These are phyloP conservation scores for Smittia sp. DNA, from an alignment of 2,888 invertebrate genomes.

Conservation along the genomic window DNA sequence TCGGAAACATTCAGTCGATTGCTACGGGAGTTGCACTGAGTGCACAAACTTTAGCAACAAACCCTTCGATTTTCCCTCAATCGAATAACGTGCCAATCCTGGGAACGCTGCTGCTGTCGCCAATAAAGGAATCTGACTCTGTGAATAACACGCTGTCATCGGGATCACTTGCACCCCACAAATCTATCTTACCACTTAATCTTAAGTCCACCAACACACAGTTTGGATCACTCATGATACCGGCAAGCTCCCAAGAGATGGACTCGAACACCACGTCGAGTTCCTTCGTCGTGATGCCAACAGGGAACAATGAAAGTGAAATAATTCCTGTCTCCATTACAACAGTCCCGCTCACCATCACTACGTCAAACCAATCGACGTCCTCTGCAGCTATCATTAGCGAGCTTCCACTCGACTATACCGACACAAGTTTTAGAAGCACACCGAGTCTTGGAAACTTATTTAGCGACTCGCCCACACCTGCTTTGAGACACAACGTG, in stretches of 20 bases:
- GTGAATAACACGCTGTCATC: slow-evolving; percentile 72
- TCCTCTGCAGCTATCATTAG: slow-evolving; percentile 3
- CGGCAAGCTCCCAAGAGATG: slow-evolving; percentile 7
- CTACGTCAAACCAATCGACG: not conserved
- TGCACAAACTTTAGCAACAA: slow-evolving; percentile 62
- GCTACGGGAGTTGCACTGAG: slow-evolving; percentile 64
- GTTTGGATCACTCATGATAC: slow-evolving; percentile 32
- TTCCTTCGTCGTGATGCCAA: slow-evolving; percentile 26
- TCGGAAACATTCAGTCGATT: slow-evolving; percentile 50
- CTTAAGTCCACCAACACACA: slow-evolving; percentile 52
- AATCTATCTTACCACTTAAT: slow-evolving; percentile 69
- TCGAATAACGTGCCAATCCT: slow-evolving; percentile 63
- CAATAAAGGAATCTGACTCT: slow-evolving; percentile 80
- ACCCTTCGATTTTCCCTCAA: slow-evolving; percentile 54
- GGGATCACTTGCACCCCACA: slow-evolving; percentile 70
- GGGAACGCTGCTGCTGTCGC: slow-evolving; percentile 73
- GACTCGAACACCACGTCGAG: not conserved
- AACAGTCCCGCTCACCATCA: slow-evolving; percentile 12
- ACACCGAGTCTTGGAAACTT: not conserved
- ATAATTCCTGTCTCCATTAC: slow-evolving; percentile 30
- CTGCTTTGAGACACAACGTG: not conserved
- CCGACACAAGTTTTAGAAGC: not conserved
- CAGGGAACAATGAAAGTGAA: slow-evolving; percentile 1
- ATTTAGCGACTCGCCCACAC: not conserved
- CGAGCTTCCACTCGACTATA: slow-evolving; percentile 25